phyloP scores from a whole-genome alignment of 2,888 invertebrate species.

The Phrixothrix hirtus region DNA sequence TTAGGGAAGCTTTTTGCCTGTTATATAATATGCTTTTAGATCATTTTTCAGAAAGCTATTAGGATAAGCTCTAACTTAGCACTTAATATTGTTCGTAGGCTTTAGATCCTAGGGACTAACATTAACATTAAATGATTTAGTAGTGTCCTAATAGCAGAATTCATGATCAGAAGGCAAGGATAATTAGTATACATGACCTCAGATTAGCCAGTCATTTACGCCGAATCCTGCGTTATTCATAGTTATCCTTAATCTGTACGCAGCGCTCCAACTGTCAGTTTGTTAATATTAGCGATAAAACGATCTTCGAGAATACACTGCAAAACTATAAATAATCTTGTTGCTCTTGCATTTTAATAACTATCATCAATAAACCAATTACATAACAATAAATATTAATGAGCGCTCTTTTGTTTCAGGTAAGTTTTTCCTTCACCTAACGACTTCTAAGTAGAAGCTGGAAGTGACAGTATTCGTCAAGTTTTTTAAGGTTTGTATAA shows the following conservation, averaged over 20 bases:
- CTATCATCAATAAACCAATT: no score
- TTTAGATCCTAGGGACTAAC: slow-evolving; percentile 32
- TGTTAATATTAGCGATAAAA: slow-evolving; percentile 25
- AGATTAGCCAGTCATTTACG: slow-evolving; percentile 40
- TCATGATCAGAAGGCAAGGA: slow-evolving; percentile 51
- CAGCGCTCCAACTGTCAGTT: slow-evolving; percentile 26
- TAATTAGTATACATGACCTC: slow-evolving; percentile 50
- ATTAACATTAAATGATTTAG: slow-evolving; percentile 54
- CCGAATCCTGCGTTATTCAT: slow-evolving; percentile 33
- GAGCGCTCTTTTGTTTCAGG: neutral
- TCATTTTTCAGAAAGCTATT: no score
- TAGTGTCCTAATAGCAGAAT: slow-evolving; percentile 49
- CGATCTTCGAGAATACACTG: slow-evolving; percentile 14
- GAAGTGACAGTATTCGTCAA: neutral
- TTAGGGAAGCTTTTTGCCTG: no score
- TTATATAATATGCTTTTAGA: no score
- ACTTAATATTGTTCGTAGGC: slow-evolving; percentile 12
- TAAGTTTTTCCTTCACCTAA: no score
- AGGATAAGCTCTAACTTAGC: slow-evolving; percentile 9
- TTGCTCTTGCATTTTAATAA: neutral
- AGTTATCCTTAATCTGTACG: slow-evolving; percentile 32
- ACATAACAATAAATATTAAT: neutral
- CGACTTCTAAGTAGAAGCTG: no score
- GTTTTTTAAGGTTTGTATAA: neutral
- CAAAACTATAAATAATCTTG: neutral